A percentile compares a stretch with the other conserved stretches of the same genome.
Evolutionary conservation across 2,113 vertebrate species (phyloP).

Genomic region (Ictalurus punctatus): DNA sequence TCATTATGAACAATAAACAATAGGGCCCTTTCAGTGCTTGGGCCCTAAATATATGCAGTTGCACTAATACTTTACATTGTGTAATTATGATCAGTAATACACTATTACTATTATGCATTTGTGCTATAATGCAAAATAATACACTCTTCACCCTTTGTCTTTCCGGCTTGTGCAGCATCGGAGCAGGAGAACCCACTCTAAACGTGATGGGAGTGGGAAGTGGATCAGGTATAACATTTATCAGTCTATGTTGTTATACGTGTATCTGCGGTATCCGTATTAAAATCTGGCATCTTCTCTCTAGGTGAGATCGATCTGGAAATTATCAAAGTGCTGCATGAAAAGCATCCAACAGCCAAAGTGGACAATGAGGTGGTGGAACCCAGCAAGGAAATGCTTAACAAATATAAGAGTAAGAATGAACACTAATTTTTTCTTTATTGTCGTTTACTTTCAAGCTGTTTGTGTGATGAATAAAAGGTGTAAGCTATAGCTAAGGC

Average conservation of each 20-base stretch:
- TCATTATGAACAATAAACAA: too few species aligned
- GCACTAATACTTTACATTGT: not conserved
- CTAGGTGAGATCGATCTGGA: conserved; percentile 81
- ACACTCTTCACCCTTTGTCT: not conserved
- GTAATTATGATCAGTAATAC: not conserved
- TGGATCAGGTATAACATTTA: conserved; percentile 72
- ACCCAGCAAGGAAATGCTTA: conserved; percentile 76
- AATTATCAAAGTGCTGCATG: conserved; percentile 75
- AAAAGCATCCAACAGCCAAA: conserved; percentile 70
- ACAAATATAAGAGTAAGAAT: conserved; percentile 67
- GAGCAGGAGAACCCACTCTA: conserved; percentile 72
- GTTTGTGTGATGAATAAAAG: not conserved
- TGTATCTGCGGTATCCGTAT: not conserved
- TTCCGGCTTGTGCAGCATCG: conserved; percentile 64
- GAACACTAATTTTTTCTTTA: not conserved
- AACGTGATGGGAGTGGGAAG: conserved; percentile 84
- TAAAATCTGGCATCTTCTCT: not conserved
- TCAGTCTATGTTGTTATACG: not conserved
- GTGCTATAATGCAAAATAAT: not conserved
- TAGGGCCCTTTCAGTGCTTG: too few species aligned
- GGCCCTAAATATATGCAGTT: not conserved
- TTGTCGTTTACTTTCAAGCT: not conserved
- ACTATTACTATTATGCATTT: not conserved
- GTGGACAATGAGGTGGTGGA: conserved; percentile 82
- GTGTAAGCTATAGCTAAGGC: not conserved